phyloP scores from a whole-genome alignment of 2,797 vertebrate species.

The Limosa lapponica region DNA sequence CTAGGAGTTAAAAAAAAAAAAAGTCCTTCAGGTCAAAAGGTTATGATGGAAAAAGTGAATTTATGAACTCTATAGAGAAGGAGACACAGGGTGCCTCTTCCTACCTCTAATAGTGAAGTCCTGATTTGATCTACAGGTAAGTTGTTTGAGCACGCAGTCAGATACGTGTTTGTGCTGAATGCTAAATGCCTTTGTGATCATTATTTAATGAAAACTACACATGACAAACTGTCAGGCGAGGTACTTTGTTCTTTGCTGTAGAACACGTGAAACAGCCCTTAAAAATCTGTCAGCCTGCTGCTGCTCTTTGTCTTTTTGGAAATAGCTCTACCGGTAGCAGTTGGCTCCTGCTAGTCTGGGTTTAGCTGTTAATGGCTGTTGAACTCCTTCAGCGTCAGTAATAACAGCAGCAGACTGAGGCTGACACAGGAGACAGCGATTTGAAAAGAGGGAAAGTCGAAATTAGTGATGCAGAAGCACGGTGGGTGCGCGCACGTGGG shows the following conservation, averaged over 20 bases:
- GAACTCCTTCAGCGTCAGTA: slow-evolving; percentile 22
- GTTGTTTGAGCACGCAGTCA: background rate
- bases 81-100: background rate
- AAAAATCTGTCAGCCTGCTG: background rate
- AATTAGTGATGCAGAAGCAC: background rate
- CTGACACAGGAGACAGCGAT: background rate
- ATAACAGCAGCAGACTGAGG: background rate
- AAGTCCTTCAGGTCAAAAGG: background rate
- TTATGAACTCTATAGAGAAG: background rate
- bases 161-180: background rate
- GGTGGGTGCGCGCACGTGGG: background rate
- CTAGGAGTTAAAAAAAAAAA: background rate
- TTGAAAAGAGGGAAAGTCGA: background rate
- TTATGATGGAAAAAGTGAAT: background rate
- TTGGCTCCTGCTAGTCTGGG: slow-evolving; percentile 13
- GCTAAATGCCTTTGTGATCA: background rate
- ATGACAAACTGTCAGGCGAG: background rate
- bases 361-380: slow-evolving; percentile 18
- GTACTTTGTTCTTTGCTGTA: background rate
- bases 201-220: background rate
- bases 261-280: background rate
- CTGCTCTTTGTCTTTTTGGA: slow-evolving; percentile 1
- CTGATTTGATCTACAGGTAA: background rate
- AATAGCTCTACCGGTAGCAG: background rate
- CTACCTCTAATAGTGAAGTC: background rate